These are phyloP conservation scores for Endomychus coccineus DNA, from an alignment of 2,888 invertebrate species.

Conservation along the genomic window DNA sequence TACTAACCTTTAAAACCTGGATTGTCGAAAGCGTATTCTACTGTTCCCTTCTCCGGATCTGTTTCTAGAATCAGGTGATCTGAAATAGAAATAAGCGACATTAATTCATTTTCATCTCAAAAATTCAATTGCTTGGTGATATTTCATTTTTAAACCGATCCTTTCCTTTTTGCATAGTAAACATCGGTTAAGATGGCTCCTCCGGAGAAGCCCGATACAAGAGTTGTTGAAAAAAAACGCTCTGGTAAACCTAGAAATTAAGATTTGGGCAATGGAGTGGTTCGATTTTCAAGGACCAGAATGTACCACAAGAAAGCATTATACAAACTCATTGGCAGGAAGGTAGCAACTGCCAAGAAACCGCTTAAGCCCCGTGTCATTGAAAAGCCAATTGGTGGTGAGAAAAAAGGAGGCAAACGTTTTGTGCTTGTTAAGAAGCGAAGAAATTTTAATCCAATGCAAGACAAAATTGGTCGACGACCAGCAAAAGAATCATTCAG, in stretches of 20 bases:
- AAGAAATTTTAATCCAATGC: conserved; percentile 73
- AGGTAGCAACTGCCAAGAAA: conserved; percentile 60
- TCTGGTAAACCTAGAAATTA: conserved; percentile 68
- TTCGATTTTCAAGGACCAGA: conserved; percentile 66
- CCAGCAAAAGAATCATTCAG: conserved; percentile 70
- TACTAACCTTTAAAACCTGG: conserved; percentile 61
- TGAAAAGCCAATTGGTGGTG: conserved; percentile 87
- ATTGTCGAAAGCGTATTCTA: conserved; percentile 74
- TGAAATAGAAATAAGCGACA: conserved; percentile 45
- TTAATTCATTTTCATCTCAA: background rate
- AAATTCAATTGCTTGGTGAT: no score
- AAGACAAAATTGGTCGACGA: conserved; percentile 62
- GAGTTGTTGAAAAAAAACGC: conserved; percentile 46
- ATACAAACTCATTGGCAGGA: conserved; percentile 71
- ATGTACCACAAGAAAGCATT: conserved; percentile 75
- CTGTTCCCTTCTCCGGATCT: conserved; percentile 69
- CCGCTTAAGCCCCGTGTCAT: conserved; percentile 62
- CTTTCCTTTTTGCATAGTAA: no score
- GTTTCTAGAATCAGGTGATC: conserved; percentile 67
- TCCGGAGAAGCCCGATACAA: conserved; percentile 48
- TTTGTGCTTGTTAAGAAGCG: conserved; percentile 72
- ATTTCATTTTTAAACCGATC: no score
- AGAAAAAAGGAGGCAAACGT: conserved; percentile 91
- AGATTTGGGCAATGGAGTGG: conserved; percentile 79
- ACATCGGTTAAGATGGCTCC: conserved; percentile 73